Evolutionary conservation across 1,140 invertebrate species (phyloP).

Genomic region (Eupristina koningsbergeri): DNA sequence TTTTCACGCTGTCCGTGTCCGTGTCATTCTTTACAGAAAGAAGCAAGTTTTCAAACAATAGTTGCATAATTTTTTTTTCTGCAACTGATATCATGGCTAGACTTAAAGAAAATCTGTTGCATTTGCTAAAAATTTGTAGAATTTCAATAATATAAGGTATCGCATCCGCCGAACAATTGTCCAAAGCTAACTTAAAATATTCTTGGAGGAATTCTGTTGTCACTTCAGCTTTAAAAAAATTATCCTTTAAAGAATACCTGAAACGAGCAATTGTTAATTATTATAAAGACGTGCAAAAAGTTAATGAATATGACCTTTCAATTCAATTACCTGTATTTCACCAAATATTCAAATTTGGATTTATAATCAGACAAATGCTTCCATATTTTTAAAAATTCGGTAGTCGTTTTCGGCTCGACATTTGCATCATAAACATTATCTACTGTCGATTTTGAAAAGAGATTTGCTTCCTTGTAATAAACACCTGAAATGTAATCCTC

Average conservation of each 20-base stretch:
- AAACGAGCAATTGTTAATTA: slow-evolving; percentile 20
- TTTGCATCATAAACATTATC: not conserved
- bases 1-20: not conserved
- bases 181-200: slow-evolving; percentile 52
- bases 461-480: not conserved
- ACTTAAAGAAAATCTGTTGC: slow-evolving; percentile 58
- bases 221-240: slow-evolving; percentile 59
- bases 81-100: slow-evolving; percentile 30
- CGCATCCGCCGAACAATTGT: not conserved
- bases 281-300: not conserved
- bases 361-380: slow-evolving; percentile 29
- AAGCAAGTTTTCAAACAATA: slow-evolving; percentile 7
- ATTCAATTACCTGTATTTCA: slow-evolving; percentile 45
- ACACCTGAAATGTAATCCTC: not conserved
- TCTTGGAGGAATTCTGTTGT: slow-evolving; percentile 58
- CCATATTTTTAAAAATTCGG: slow-evolving; percentile 54
- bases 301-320: not conserved
- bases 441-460: not conserved
- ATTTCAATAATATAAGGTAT: slow-evolving; percentile 54
- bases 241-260: slow-evolving; percentile 53
- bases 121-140: slow-evolving; percentile 57
- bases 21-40: not conserved
- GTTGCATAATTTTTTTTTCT: not conserved
- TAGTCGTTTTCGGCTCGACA: slow-evolving; percentile 34
- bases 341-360: slow-evolving; percentile 52